phyloP scores from a whole-genome alignment of 2,888 invertebrate genomes.

The Plebejus argus region DNA sequence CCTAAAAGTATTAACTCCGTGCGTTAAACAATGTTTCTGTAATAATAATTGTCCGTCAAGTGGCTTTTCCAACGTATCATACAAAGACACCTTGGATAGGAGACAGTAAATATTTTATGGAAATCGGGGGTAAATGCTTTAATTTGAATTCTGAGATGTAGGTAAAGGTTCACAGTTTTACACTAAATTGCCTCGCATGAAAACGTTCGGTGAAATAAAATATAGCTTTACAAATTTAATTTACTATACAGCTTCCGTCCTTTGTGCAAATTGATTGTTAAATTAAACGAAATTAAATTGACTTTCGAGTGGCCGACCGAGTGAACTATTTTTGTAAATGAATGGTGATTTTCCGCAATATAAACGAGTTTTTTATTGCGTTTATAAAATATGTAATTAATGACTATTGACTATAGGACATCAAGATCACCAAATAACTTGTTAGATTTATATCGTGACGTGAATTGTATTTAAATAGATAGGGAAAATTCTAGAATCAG shows the following conservation, averaged over 20 bases:
- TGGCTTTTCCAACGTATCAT: neutral
- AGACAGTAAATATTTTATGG: neutral
- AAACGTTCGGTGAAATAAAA: neutral
- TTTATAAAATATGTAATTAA: constrained; percentile 8
- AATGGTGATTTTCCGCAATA: neutral
- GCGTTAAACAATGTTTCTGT: no score
- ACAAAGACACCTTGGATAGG: neutral
- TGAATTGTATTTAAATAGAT: constrained; percentile 1
- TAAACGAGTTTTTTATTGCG: constrained; percentile 10
- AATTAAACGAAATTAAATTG: neutral
- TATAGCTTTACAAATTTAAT: neutral
- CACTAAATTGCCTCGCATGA: neutral
- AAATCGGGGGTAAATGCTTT: neutral
- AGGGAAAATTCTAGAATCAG: neutral
- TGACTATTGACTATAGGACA: neutral
- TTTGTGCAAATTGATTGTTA: neutral
- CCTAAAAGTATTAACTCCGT: no score
- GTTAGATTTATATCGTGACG: neutral
- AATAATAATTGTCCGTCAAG: neutral
- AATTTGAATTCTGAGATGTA: neutral
- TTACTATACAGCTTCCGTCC: constrained; percentile 2
- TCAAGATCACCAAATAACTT: neutral
- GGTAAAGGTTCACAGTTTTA: neutral
- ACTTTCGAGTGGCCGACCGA: neutral
- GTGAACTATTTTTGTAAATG: neutral